Conservation (phyloP, 2,113 vertebrate genomes). For the Martes martes region DNA sequence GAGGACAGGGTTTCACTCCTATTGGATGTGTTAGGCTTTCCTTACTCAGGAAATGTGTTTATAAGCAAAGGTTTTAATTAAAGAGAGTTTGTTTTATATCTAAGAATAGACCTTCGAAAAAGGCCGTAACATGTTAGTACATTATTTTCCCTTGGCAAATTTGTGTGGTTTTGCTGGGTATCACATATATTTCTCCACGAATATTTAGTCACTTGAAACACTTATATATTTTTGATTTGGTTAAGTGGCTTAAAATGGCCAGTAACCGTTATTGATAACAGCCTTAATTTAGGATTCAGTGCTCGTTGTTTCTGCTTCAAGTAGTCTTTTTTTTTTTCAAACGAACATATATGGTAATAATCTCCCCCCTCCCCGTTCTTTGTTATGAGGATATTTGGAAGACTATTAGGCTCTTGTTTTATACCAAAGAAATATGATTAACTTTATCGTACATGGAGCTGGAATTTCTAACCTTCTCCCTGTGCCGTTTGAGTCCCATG, state of each 20-base stretch:
- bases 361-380: neutral
- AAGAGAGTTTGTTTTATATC: slow-evolving; percentile 57
- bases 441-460: neutral
- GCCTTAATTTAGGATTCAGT: neutral
- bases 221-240: slow-evolving; percentile 24
- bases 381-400: neutral
- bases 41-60: slow-evolving; percentile 74
- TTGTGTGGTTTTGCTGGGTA: slow-evolving; percentile 8
- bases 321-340: neutral
- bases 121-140: slow-evolving; percentile 12
- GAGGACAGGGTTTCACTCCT: slow-evolving; percentile 69
- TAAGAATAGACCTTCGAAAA: slow-evolving; percentile 66
- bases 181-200: neutral
- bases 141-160: slow-evolving; percentile 46
- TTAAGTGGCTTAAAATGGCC: slow-evolving; percentile 6
- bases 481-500: neutral
- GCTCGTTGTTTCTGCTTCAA: neutral
- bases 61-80: slow-evolving; percentile 74
- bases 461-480: neutral
- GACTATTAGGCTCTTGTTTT: neutral
- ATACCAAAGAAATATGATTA: neutral
- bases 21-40: slow-evolving; percentile 77
- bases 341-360: neutral
- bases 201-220: neutral
- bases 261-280: neutral